Evolutionary conservation across 2,797 vertebrate species (phyloP).

Genomic region (Hypotaenidia philippensis): DNA sequence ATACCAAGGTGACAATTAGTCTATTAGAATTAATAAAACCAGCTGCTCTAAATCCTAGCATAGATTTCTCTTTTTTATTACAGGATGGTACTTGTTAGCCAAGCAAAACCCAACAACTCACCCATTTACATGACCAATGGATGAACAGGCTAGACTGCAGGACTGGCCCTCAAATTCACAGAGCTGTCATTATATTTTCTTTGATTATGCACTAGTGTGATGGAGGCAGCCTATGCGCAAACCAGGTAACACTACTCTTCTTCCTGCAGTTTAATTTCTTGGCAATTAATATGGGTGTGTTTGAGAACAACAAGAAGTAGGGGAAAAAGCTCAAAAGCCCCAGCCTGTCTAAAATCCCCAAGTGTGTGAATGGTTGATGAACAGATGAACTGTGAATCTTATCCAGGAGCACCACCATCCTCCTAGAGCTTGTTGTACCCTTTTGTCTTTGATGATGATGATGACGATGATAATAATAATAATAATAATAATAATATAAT

Average conservation of each 20-base stretch:
- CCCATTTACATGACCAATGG: not conserved
- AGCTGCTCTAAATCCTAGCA: slow-evolving; percentile 38
- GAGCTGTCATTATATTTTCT: slow-evolving; percentile 69
- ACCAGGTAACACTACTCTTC: slow-evolving; percentile 72
- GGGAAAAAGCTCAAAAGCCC: not conserved
- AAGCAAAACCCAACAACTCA: not conserved
- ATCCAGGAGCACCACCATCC: not conserved
- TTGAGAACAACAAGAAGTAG: slow-evolving; percentile 37
- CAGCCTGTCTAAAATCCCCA: not conserved
- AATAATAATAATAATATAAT: not conserved
- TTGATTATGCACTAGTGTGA: slow-evolving; percentile 54
- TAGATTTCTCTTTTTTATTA: slow-evolving; percentile 42
- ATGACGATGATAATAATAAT: not conserved
- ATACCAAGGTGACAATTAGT: not conserved
- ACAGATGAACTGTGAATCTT: not conserved
- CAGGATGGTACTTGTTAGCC: slow-evolving; percentile 9
- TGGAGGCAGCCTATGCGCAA: slow-evolving; percentile 61
- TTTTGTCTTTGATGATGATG: slow-evolving; percentile 40
- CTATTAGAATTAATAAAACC: slow-evolving; percentile 43
- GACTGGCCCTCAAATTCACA: slow-evolving; percentile 27
- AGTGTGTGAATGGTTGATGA: slow-evolving; percentile 10
- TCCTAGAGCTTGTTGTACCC: not conserved
- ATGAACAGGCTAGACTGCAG: not conserved
- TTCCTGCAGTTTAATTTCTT: slow-evolving; percentile 74
- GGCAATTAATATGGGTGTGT: slow-evolving; percentile 64